A percentile compares a stretch with the other conserved stretches of the same genome.
Conservation (phyloP, 2,888 invertebrate genomes). For the Maniola hyperantus region DNA sequence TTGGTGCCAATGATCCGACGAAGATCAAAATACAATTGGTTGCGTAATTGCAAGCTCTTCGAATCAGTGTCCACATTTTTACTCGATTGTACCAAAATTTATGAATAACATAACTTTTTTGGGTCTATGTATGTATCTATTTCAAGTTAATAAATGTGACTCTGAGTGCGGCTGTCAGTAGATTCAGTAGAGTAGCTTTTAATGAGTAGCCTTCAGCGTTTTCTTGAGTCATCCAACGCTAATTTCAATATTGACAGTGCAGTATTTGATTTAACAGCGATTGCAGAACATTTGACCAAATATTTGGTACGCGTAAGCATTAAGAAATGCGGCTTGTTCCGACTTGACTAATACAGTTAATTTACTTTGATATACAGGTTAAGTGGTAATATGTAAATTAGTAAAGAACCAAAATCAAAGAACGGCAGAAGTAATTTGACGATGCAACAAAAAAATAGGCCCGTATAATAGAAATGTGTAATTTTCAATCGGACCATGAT, state of each 20-base stretch:
- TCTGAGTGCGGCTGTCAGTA: too few relatives aligned
- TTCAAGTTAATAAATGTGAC: too few relatives aligned
- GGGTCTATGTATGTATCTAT: too few relatives aligned
- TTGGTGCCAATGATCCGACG: neutral
- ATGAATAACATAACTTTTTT: too few relatives aligned
- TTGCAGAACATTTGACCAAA: slow-evolving; percentile 36
- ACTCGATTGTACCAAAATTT: too few relatives aligned
- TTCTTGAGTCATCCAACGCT: slow-evolving; percentile 32
- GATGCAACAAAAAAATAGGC: too few relatives aligned
- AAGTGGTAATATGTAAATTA: neutral
- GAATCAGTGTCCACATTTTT: too few relatives aligned
- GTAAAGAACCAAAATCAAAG: too few relatives aligned
- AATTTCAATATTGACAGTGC: slow-evolving; percentile 37
- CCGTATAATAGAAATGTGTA: too few relatives aligned
- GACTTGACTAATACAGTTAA: slow-evolving; percentile 12
- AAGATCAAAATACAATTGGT: neutral
- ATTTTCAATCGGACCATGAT: too few relatives aligned
- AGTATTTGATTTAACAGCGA: slow-evolving; percentile 30
- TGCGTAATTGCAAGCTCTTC: neutral
- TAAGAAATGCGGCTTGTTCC: slow-evolving; percentile 23
- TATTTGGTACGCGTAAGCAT: slow-evolving; percentile 22
- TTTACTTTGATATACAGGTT: neutral
- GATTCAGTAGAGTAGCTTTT: slow-evolving; percentile 28
- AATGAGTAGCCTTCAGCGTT: slow-evolving; percentile 34
- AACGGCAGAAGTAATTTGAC: too few relatives aligned